These are phyloP conservation scores for Synergus japonicus DNA, from an alignment of 2,888 invertebrate species.

Conservation along the genomic window DNA sequence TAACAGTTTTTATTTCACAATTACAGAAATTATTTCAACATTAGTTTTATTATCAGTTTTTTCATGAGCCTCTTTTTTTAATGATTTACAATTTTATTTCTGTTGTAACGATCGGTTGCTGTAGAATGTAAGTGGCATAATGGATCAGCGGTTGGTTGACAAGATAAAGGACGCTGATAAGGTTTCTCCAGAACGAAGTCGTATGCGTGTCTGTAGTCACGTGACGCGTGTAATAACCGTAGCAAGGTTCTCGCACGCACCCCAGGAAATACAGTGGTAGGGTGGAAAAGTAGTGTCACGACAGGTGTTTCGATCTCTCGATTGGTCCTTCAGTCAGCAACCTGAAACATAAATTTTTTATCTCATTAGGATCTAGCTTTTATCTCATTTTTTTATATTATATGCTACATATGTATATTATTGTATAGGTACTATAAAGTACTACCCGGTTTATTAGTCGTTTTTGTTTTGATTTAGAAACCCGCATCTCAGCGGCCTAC, in stretches of 20 bases:
- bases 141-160: slow-evolving; percentile 72
- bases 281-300: slow-evolving; percentile 44
- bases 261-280: slow-evolving; percentile 55
- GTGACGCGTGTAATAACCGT: slow-evolving; percentile 77
- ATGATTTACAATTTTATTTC: background rate
- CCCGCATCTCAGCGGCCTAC: slow-evolving; percentile 20
- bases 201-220: slow-evolving; percentile 73
- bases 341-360: slow-evolving; percentile 51
- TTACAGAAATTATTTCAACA: too few species aligned
- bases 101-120: slow-evolving; percentile 4
- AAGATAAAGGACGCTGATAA: slow-evolving; percentile 75
- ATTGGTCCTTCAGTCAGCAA: slow-evolving; percentile 38
- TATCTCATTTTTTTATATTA: slow-evolving; percentile 47
- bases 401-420: background rate
- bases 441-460: background rate
- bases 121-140: slow-evolving; percentile 67
- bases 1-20: too few species aligned
- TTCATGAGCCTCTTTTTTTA: background rate
- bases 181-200: slow-evolving; percentile 61
- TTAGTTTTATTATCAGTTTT: too few species aligned
- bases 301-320: slow-evolving; percentile 43
- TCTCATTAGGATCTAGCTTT: slow-evolving; percentile 47
- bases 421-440: background rate
- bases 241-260: slow-evolving; percentile 72
- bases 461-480: slow-evolving; percentile 18